Percentiles rank a stretch among this genome's conserved stretches.
phyloP scores from a whole-genome alignment of 2,888 invertebrate genomes.

The Invenusta paracnida region DNA sequence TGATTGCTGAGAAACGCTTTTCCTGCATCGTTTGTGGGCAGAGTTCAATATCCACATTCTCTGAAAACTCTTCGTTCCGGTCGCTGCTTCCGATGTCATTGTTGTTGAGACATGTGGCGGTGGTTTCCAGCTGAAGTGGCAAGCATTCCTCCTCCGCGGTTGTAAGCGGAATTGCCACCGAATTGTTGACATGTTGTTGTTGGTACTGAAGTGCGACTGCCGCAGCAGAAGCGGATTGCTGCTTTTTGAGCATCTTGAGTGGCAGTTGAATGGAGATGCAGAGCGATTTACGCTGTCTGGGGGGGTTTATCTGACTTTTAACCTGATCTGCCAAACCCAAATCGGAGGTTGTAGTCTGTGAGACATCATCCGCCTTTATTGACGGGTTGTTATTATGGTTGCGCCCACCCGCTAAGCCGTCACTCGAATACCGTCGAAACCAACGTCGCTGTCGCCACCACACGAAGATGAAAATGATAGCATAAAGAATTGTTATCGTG shows the following conservation, averaged over 20 bases:
- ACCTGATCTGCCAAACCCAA: background rate
- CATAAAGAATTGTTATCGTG: conserved; percentile 49
- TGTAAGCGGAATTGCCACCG: background rate
- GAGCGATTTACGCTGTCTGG: background rate
- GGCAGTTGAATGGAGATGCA: conserved; percentile 1
- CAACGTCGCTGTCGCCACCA: conserved; percentile 44
- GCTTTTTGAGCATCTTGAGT: conserved; percentile 16
- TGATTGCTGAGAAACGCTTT: background rate
- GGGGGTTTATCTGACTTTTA: background rate
- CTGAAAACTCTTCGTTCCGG: background rate
- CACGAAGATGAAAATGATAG: conserved; percentile 49
- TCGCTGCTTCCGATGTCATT: background rate
- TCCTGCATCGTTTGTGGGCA: background rate
- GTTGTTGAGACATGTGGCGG: too few species aligned
- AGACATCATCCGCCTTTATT: background rate
- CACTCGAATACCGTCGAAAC: background rate
- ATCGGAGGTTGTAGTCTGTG: background rate
- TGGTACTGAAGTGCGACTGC: too few species aligned
- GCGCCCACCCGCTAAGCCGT: background rate
- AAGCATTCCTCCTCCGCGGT: background rate
- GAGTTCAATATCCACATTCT: background rate
- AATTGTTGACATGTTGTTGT: too few species aligned
- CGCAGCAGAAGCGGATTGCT: background rate
- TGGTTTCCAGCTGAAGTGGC: background rate
- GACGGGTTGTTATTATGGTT: background rate